Percentiles rank a stretch among this genome's conserved stretches.
Conservation (phyloP, 30 jellyfish, hydroid and myxozoan genomes). For the Aurelia coerulea region DNA sequence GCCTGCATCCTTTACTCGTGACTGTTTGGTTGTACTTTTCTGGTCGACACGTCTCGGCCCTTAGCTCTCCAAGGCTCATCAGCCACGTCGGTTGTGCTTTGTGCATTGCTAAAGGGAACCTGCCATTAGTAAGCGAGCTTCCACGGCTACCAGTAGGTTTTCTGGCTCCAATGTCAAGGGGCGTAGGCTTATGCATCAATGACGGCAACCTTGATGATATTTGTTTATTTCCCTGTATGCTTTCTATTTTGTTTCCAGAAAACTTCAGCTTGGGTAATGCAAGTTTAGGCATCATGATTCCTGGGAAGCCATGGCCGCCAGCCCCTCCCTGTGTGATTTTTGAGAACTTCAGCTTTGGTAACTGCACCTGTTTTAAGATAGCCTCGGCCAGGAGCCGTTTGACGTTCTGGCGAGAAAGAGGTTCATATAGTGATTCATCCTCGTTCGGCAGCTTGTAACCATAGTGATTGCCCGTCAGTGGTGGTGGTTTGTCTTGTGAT, state of each 20-base stretch:
- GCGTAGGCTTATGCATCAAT: too few species aligned
- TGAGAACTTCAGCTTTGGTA: constrained; percentile 35
- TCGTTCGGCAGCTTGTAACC: too few species aligned
- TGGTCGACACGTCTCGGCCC: constrained; percentile 47
- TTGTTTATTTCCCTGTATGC: background rate
- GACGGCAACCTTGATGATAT: too few species aligned
- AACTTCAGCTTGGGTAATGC: too few species aligned
- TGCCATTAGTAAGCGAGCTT: background rate
- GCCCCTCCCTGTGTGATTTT: constrained; percentile 5
- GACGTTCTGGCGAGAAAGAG: constrained; percentile 21
- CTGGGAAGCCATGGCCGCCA: too few species aligned
- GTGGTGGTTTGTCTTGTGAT: background rate
- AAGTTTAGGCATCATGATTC: too few species aligned
- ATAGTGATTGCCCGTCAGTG: too few species aligned
- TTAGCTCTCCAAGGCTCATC: constrained; percentile 42
- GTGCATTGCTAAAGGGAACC: background rate
- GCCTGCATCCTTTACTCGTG: constrained; percentile 67
- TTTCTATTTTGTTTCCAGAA: too few species aligned
- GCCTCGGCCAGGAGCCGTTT: constrained; percentile 30
- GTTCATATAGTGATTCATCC: constrained; percentile 1
- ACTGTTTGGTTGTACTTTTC: constrained; percentile 35
- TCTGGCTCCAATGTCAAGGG: too few species aligned
- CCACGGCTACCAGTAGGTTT: too few species aligned
- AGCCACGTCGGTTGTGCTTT: constrained; percentile 38
- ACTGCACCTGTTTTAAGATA: constrained; percentile 6